phyloP scores from a whole-genome alignment of 2,797 vertebrate species.

The Arremon aurantiirostris region DNA sequence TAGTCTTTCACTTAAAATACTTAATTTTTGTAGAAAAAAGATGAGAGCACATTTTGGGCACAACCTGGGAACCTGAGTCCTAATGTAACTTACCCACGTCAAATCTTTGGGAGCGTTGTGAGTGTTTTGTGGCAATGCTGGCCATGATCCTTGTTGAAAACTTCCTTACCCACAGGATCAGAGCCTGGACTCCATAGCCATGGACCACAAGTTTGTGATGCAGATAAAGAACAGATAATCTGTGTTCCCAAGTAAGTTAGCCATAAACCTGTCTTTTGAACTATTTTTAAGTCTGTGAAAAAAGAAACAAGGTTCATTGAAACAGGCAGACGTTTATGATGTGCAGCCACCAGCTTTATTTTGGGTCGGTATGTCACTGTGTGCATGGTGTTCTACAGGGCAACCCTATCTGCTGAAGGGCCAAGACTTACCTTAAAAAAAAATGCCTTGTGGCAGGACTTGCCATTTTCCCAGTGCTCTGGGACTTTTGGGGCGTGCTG shows the following conservation, averaged over 20 bases:
- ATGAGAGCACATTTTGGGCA: fast-evolving
- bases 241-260: background rate
- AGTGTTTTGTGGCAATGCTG: background rate
- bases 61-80: background rate
- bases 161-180: background rate
- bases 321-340: background rate
- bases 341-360: background rate
- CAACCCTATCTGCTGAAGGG: no score
- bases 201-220: background rate
- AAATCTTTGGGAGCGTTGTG: background rate
- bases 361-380: background rate
- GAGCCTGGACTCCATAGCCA: background rate
- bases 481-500: fast-evolving
- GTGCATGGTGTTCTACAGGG: fast-evolving
- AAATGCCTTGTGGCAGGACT: fast-evolving
- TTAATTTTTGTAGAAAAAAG: background rate
- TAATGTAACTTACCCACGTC: background rate
- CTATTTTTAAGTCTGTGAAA: background rate
- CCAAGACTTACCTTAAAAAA: no score
- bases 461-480: fast-evolving
- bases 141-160: background rate
- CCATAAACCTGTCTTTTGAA: background rate
- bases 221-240: background rate
- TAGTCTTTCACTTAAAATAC: background rate
- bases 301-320: background rate